Evolutionary conservation across 2,797 vertebrate species (phyloP).

Genomic region (Microctenopoma steveboyesi): DNA sequence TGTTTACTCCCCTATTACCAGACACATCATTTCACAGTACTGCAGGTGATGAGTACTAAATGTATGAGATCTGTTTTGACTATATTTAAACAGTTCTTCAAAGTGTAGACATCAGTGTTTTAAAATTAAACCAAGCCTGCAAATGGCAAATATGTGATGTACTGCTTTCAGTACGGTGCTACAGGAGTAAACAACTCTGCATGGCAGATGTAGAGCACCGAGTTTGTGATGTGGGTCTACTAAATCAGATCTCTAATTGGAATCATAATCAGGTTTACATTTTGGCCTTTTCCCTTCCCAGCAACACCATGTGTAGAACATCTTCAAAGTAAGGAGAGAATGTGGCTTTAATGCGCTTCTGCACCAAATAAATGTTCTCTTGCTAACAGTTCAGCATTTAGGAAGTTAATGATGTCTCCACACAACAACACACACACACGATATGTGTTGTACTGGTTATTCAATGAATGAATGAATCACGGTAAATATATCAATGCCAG

Average conservation of each 20-base stretch:
- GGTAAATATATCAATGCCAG: not conserved
- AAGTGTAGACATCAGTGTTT: slow-evolving; percentile 11
- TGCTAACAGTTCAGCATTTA: slow-evolving; percentile 14
- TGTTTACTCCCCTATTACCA: not conserved
- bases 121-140: slow-evolving; percentile 17
- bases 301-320: slow-evolving; percentile 29
- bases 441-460: not conserved
- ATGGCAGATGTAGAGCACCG: slow-evolving; percentile 35
- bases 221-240: slow-evolving; percentile 55
- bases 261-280: slow-evolving; percentile 63
- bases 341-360: slow-evolving; percentile 33
- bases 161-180: slow-evolving; percentile 7
- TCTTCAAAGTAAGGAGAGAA: slow-evolving; percentile 51
- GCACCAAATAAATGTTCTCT: slow-evolving; percentile 6
- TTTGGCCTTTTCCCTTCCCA: slow-evolving; percentile 37
- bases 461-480: not conserved
- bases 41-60: not conserved
- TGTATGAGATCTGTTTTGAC: not conserved
- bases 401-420: slow-evolving; percentile 13
- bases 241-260: slow-evolving; percentile 58
- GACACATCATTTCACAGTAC: not conserved
- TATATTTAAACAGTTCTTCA: slow-evolving; percentile 1
- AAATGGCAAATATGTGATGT: slow-evolving; percentile 16
- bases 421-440: slow-evolving; percentile 12
- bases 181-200: slow-evolving; percentile 53